Base-by-base conservation (phyloP, 92 coral and sea anemone genomes). In the Zoanthus solanderi region DNA sequence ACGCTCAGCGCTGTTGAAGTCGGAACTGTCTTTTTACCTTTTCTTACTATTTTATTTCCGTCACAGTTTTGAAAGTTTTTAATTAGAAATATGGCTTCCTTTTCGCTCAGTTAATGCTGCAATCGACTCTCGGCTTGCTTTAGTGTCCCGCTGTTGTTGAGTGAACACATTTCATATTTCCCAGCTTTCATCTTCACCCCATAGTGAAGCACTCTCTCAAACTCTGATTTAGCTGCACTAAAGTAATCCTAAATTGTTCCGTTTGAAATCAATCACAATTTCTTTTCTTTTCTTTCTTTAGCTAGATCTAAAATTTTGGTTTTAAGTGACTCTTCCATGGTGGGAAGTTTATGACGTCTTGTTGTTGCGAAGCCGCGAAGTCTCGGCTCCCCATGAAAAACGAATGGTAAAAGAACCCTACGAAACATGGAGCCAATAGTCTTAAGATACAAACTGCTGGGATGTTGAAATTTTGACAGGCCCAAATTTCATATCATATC, bases 361-460 rank as follows among this genome's bases (percentile, higher is more conserved):
- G 85, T 69, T 65, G 85, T 75, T n/a, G 44, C 47, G 85, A 81
- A 67, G 85, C 75, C 85, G 57, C 10, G 15, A 28, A 46, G 85
- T 81, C 85, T 81, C 75, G 85, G 18, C 85, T 48, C 85, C 85
- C 85, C 85, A 30, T 81, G 85, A 81, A 81, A 81, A 65, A 65
- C 76, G 47, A 65, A 53, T 66, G 15, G 29, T 65, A 44, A 81
- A 28, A 81, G 85, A 81, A 81, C 67, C 61, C 85, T 65, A 60
- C 58, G 32, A 81, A 28, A 46, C 75, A 67, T 42, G 66, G 58
- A 31, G 28, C 85, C 85, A 81, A 81, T 81, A 81, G 61, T 37
- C 63, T 81, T 65, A 30, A 81, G 44, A 54, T 69, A 47, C 85
- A 67, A 66, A 81, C 85, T 81, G 85, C 76, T 81, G 75, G 63